Evolutionary conservation across 2,113 vertebrate genomes (phyloP).

Genomic region (Cairina moschata): DNA sequence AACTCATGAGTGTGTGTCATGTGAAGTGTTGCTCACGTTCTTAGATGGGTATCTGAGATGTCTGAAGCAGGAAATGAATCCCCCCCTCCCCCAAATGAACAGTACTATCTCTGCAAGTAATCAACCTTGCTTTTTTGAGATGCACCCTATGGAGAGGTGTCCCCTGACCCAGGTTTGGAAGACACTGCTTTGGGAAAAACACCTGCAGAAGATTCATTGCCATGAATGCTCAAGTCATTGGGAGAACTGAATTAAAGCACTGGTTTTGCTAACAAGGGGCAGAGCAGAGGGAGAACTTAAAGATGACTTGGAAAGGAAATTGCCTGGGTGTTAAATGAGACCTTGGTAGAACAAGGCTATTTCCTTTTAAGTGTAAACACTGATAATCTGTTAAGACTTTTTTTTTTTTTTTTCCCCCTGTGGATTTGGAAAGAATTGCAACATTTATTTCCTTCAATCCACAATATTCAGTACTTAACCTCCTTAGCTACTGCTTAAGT

Average conservation of each 20-base stretch:
- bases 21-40: background rate
- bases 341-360: background rate
- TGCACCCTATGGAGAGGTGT: background rate
- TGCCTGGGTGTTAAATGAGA: background rate
- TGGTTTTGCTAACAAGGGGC: background rate
- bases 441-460: background rate
- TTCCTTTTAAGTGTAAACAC: background rate
- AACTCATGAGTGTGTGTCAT: background rate
- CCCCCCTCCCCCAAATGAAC: background rate
- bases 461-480: background rate
- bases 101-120: background rate
- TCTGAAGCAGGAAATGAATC: background rate
- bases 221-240: background rate
- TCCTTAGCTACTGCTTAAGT: background rate
- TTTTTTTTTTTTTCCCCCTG: background rate
- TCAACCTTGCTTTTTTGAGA: background rate
- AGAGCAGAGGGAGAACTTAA: background rate
- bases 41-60: background rate
- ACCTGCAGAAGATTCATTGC: background rate
- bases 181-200: background rate
- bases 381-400: background rate
- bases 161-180: background rate
- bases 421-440: background rate
- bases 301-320: background rate
- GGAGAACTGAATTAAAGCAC: background rate